A percentile compares a stretch with the other conserved stretches of the same genome.
These are phyloP conservation scores for Pseudorectes ferrugineus DNA, from an alignment of 2,113 vertebrate genomes.

Conservation along the genomic window DNA sequence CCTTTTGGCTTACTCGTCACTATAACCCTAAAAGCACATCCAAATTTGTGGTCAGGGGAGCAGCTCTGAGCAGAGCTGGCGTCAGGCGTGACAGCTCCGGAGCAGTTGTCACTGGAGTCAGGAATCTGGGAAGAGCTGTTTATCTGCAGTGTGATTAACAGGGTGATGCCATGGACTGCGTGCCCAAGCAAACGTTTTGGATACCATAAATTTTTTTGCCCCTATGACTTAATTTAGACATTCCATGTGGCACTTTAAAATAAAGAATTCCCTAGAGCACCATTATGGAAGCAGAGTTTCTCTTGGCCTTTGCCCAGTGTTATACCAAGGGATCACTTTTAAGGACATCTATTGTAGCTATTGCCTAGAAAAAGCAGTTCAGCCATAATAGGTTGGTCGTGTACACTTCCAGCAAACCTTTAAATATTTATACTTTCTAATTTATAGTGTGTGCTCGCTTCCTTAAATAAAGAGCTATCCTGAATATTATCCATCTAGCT, in stretches of 20 bases:
- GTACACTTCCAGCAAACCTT: background rate
- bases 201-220: background rate
- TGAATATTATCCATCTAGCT: background rate
- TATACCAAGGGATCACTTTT: background rate
- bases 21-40: background rate
- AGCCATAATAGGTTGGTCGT: background rate
- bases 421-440: slow-evolving; percentile 30
- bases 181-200: background rate
- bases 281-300: background rate
- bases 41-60: background rate
- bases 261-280: background rate
- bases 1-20: background rate
- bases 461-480: slow-evolving; percentile 19
- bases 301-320: background rate
- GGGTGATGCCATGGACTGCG: background rate
- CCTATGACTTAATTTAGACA: background rate
- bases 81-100: background rate
- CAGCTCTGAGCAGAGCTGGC: background rate
- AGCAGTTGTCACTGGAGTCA: background rate
- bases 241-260: background rate
- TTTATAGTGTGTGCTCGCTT: background rate
- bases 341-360: background rate
- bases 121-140: background rate
- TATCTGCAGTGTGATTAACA: background rate
- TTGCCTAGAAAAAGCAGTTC: background rate